phyloP scores from a whole-genome alignment of 2,888 invertebrate species.

The Himalopsyche japonica region DNA sequence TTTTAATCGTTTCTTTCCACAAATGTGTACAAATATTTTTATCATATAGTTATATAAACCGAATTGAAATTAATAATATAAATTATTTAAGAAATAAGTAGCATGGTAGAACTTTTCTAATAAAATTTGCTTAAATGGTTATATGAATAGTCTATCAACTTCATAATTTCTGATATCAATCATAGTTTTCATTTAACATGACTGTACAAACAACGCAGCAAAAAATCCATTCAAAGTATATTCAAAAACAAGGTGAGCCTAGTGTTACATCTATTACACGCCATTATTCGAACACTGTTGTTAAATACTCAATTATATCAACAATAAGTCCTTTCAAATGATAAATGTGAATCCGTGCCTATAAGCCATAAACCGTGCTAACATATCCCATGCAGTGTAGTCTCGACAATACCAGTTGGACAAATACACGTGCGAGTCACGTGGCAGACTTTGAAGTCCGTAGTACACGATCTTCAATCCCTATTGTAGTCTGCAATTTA shows the following conservation, averaged over 20 bases:
- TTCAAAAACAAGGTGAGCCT: neutral
- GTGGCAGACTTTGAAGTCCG: neutral
- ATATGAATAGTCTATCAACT: no score
- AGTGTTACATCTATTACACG: slow-evolving; percentile 1
- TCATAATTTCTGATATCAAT: no score
- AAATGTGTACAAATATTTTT: no score
- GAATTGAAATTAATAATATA: no score
- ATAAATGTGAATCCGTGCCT: neutral
- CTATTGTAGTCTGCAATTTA: neutral
- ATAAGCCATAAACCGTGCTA: neutral
- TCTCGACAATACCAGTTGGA: neutral
- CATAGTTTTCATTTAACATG: no score
- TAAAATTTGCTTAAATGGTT: no score
- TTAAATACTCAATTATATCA: slow-evolving; percentile 23
- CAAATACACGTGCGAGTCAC: neutral
- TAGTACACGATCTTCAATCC: neutral
- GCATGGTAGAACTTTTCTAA: no score
- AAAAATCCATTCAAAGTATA: no score
- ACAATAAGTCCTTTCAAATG: slow-evolving; percentile 6
- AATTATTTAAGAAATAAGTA: no score
- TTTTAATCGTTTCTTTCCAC: no score
- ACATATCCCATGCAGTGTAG: neutral
- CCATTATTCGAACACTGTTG: neutral
- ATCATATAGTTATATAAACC: no score
- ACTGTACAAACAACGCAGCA: no score